Base-by-base conservation (phyloP, 2,888 invertebrate genomes). In the Drosophila flavopinicola region DNA sequence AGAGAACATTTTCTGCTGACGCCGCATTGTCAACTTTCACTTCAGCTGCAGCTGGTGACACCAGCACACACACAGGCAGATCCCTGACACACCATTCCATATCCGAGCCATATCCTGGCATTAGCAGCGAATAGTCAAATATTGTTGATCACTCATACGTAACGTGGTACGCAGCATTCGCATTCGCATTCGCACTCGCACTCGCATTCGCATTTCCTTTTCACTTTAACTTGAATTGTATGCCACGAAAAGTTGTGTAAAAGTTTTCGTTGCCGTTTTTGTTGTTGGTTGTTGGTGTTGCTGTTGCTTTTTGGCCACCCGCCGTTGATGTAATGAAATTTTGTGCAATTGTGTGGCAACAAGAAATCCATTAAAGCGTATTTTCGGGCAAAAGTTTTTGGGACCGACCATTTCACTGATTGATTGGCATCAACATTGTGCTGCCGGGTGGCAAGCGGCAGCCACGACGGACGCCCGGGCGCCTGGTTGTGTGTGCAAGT, bases 111-210 rank as follows among this genome's bases (percentile, higher is more conserved):
- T 53, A 51, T 51, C 38, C 45, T 24, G 38, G 77, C 78, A 87
- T 87, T 84, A 85, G 84, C 78, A 48, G 63, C 74, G 68, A 65
- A 75, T 74, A 85, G 84, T 83, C 80, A 85, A 83, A 85, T 87
- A 71, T 66, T 69, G 61, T 66, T 58, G 66, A 85, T 83, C 68
- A 71, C 77, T 80, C 84, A 87, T 83, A 85, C 86, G 87, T 68
- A 70, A 63, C 74, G 85, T 67, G 59, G 87, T 38, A 38, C 66
- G 29, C 41, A 44, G 41, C 17, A 47, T 23, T 38, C 32, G 30
- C 41, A 48, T 58, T 58, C 60, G 42, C 63, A 25, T 23, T 73
- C 17, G 11, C 1, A 29, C 2, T 41, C 29, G 6, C 10, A 41
- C 2, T 41, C 29, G 6, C 10, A 41, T 41, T 41, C 15, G 10